phyloP scores from a whole-genome alignment of 2,113 vertebrate species.

The Ellobius talpinus region DNA sequence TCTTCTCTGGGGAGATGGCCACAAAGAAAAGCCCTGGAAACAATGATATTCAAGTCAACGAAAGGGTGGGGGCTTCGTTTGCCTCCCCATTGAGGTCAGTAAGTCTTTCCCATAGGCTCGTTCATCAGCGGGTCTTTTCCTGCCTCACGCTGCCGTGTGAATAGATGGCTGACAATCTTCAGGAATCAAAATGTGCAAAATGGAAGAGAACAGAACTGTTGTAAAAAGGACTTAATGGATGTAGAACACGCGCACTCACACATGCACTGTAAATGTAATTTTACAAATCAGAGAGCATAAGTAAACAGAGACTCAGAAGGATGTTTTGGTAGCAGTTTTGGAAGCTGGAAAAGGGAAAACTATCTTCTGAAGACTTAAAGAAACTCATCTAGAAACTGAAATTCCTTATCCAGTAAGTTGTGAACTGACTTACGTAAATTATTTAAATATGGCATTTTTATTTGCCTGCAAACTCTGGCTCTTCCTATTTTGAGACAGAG shows the following conservation, averaged over 20 bases:
- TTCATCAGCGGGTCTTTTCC: not conserved
- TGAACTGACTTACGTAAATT: not conserved
- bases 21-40: not conserved
- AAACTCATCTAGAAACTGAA: not conserved
- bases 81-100: not conserved
- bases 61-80: not conserved
- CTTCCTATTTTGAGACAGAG: not conserved
- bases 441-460: not conserved
- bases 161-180: not conserved
- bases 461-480: constrained; percentile 14
- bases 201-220: not conserved
- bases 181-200: not conserved
- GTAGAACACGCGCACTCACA: not conserved
- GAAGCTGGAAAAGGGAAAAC: not conserved
- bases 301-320: not conserved
- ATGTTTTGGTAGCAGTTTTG: not conserved
- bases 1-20: not conserved
- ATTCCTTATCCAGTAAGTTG: not conserved
- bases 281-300: not conserved
- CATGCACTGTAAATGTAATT: not conserved
- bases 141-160: not conserved
- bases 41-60: not conserved
- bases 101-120: not conserved
- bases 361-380: not conserved
- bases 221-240: not conserved